Evolutionary conservation across 2,888 invertebrate species (phyloP).

Genomic region (Tholera decimalis): DNA sequence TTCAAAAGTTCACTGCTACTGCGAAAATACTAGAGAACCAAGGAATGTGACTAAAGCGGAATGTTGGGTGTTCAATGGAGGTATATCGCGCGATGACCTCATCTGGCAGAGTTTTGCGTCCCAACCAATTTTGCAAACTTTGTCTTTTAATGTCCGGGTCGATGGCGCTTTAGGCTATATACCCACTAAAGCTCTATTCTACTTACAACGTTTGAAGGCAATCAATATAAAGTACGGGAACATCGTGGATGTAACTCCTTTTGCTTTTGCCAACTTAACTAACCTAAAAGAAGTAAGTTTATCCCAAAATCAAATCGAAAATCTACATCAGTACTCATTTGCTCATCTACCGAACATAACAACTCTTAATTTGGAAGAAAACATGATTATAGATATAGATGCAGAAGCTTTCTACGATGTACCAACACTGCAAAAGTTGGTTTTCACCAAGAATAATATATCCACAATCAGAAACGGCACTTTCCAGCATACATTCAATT

Average conservation of each 20-base stretch:
- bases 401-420: conserved; percentile 94
- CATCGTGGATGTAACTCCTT: conserved; percentile 93
- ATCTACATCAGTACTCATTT: conserved; percentile 93
- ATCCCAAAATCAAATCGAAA: conserved; percentile 93
- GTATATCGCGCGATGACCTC: conserved; percentile 93
- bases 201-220: conserved; percentile 92
- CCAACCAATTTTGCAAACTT: conserved; percentile 93
- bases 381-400: conserved; percentile 94
- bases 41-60: conserved; percentile 93
- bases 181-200: conserved; percentile 93
- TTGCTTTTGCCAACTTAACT: conserved; percentile 94
- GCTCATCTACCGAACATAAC: conserved; percentile 94
- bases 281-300: conserved; percentile 93
- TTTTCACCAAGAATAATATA: conserved; percentile 96
- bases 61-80: conserved; percentile 94
- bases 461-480: conserved; percentile 96
- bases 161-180: conserved; percentile 93
- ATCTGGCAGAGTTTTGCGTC: conserved; percentile 95
- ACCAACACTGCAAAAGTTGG: conserved; percentile 94
- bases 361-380: conserved; percentile 94
- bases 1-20: conserved; percentile 93
- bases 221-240: conserved; percentile 94
- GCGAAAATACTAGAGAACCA: conserved; percentile 90
- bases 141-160: conserved; percentile 94
- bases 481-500: conserved; percentile 93